phyloP scores from a whole-genome alignment of 2,888 invertebrate species.

The Eurois occulta region DNA sequence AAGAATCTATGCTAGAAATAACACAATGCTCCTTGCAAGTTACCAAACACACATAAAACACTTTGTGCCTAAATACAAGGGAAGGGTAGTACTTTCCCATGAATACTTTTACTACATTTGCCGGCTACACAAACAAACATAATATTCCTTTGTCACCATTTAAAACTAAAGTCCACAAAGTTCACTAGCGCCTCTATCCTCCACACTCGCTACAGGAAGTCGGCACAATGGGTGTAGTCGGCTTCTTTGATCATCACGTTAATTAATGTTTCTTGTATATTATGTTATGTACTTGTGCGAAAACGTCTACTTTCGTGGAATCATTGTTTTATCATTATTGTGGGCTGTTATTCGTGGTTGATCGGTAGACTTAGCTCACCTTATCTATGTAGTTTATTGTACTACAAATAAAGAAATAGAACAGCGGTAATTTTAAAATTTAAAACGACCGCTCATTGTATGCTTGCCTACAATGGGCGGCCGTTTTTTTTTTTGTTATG shows the following conservation, averaged over 20 bases:
- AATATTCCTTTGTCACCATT: slow-evolving; percentile 2
- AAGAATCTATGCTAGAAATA: not conserved
- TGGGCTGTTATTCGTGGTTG: slow-evolving; percentile 10
- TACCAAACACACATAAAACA: not conserved
- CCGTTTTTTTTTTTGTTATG: too few species aligned
- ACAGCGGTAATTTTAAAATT: too few species aligned
- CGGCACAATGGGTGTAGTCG: slow-evolving; percentile 83
- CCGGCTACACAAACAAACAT: not conserved
- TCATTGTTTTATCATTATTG: slow-evolving; percentile 51
- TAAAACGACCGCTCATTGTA: too few species aligned
- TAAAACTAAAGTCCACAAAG: slow-evolving; percentile 26
- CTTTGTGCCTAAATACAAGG: not conserved
- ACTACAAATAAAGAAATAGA: not conserved
- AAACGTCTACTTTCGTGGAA: slow-evolving; percentile 40
- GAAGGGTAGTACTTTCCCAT: not conserved
- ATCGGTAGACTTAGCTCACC: not conserved
- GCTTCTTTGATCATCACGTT: slow-evolving; percentile 87
- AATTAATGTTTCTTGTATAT: slow-evolving; percentile 79
- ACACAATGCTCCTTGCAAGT: not conserved
- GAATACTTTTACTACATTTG: not conserved
- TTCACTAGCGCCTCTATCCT: slow-evolving; percentile 66
- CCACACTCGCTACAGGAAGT: slow-evolving; percentile 76
- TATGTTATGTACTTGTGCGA: slow-evolving; percentile 37
- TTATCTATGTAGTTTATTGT: not conserved
- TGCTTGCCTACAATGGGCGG: too few species aligned